A percentile compares a stretch with the other conserved stretches of the same genome.
phyloP scores from a whole-genome alignment of 2,888 invertebrate species.

The Crioceris asparagi region DNA sequence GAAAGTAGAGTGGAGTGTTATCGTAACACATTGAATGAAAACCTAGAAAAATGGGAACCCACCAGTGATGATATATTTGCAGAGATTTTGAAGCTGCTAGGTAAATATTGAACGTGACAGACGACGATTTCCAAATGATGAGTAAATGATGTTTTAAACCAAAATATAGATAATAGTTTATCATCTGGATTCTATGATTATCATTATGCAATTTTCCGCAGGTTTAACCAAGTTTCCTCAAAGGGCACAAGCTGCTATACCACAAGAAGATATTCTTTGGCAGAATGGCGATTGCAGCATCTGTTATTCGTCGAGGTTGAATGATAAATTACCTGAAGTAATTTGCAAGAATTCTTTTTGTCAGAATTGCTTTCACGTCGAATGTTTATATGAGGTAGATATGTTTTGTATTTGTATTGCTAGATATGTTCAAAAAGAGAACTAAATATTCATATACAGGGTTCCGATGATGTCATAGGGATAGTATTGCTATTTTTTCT shows the following conservation, averaged over 20 bases:
- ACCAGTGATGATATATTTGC: constrained; percentile 23
- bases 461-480: no score
- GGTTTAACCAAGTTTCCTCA: constrained; percentile 29
- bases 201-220: no score
- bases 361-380: constrained; percentile 32
- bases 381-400: constrained; percentile 37
- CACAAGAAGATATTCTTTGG: constrained; percentile 22
- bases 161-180: neutral
- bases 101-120: constrained; percentile 19
- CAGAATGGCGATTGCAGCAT: constrained; percentile 35
- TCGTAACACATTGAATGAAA: constrained; percentile 26
- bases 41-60: constrained; percentile 33
- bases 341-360: constrained; percentile 35
- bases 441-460: no score
- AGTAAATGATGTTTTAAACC: no score
- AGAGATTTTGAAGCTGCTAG: constrained; percentile 33
- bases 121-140: no score
- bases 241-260: constrained; percentile 13
- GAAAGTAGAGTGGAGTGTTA: constrained; percentile 27
- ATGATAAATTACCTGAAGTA: constrained; percentile 35
- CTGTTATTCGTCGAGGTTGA: constrained; percentile 33
- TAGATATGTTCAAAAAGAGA: no score
- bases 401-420: no score
- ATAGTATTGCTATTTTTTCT: no score
- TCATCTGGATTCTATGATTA: neutral